Conservation (phyloP, 1,140 invertebrate genomes). For the Lineus longissimus region DNA sequence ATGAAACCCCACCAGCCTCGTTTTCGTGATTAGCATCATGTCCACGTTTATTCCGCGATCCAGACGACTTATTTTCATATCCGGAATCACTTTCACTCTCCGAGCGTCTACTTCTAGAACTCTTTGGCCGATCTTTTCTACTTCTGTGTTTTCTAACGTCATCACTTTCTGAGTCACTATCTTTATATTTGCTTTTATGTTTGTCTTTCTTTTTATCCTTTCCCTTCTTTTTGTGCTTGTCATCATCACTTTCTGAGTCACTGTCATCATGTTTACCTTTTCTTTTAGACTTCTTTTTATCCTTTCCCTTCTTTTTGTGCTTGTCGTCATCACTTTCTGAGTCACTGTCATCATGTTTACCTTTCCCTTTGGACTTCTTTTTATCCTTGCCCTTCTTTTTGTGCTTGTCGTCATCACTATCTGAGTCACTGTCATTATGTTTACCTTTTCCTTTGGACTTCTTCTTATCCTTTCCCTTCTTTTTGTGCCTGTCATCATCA, state of each 20-base stretch:
- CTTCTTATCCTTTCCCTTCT: constrained; percentile 17
- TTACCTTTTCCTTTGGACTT: constrained; percentile 12
- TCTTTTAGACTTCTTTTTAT: constrained; percentile 13
- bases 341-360: too few relatives aligned
- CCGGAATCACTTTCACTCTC: neutral
- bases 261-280: constrained; percentile 1
- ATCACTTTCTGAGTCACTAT: neutral
- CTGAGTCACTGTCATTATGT: too few relatives aligned
- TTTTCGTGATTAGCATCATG: too few relatives aligned
- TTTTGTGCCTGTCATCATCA: constrained; percentile 14
- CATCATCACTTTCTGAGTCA: too few relatives aligned
- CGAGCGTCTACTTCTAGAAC: constrained; percentile 5
- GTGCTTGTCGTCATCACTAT: constrained; percentile 10
- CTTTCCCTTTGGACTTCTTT: too few relatives aligned
- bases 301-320: constrained; percentile 12
- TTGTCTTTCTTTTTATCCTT: constrained; percentile 5
- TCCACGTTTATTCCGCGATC: too few relatives aligned
- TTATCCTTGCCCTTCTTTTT: constrained; percentile 20
- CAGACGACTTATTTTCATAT: too few relatives aligned
- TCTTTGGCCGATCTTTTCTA: neutral
- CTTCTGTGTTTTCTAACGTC: neutral
- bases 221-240: constrained; percentile 12
- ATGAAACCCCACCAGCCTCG: too few relatives aligned
- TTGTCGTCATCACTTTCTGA: too few relatives aligned
- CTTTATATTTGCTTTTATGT: neutral